Evolutionary conservation across 1,140 invertebrate genomes (phyloP).

Genomic region (Tetramorium alpestre): DNA sequence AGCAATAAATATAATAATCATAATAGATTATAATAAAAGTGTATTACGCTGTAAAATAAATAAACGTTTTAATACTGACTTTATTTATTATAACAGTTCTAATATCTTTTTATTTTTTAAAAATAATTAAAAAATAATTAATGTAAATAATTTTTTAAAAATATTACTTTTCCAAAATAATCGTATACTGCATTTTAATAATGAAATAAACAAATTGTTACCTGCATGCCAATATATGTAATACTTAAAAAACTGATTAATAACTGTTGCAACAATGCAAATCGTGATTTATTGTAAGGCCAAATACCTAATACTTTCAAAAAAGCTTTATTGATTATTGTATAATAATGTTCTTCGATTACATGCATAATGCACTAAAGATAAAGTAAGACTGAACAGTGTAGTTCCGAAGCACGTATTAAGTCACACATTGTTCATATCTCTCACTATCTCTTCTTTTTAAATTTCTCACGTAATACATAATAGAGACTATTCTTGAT

Average conservation of each 20-base stretch:
- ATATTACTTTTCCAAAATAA: neutral
- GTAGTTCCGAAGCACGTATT: no score
- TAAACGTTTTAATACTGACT: neutral
- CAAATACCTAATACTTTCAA: constrained; percentile 24
- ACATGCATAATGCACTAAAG: neutral
- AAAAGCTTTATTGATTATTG: neutral
- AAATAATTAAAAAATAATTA: neutral
- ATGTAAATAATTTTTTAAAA: neutral
- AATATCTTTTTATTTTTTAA: neutral
- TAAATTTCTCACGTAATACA: neutral
- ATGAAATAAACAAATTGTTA: neutral
- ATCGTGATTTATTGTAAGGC: constrained; percentile 7
- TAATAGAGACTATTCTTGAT: neutral
- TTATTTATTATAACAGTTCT: neutral
- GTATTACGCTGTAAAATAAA: neutral
- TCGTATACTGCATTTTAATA: neutral
- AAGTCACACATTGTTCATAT: neutral
- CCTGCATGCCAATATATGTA: neutral
- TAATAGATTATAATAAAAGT: neutral
- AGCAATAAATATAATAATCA: neutral
- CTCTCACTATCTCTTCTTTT: neutral
- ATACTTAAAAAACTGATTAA: neutral
- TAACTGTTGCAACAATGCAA: neutral
- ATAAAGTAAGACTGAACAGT: neutral
- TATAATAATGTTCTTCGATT: constrained; percentile 11